Percentiles rank a stretch among this genome's conserved stretches.
Conservation (phyloP, 2,797 vertebrate genomes). For the Ptychadena robeensis region DNA sequence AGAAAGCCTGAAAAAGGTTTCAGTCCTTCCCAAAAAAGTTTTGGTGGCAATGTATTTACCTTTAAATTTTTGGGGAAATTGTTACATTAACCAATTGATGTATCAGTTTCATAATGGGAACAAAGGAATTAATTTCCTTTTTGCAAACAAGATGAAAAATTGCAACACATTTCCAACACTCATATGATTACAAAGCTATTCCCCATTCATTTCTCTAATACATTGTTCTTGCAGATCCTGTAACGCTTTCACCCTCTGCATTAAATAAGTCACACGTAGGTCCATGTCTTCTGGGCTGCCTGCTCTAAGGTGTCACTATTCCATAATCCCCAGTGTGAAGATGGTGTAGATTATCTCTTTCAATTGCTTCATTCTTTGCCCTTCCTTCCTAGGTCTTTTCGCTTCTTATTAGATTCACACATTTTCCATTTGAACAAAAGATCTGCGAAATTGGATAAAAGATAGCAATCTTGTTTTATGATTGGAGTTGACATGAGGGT, state of each 20-base stretch:
- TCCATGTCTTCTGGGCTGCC: slow-evolving; percentile 13
- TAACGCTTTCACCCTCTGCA: not conserved
- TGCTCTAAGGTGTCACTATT: slow-evolving; percentile 35
- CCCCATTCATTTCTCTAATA: not conserved
- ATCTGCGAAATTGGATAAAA: slow-evolving; percentile 48
- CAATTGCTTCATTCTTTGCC: not conserved
- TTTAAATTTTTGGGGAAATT: no score
- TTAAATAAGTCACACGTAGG: slow-evolving; percentile 16
- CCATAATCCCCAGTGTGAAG: slow-evolving; percentile 35
- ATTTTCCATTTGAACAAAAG: slow-evolving; percentile 52
- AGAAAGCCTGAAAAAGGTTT: no score
- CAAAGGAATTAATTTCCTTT: no score
- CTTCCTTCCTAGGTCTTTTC: slow-evolving; percentile 26
- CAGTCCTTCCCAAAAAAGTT: no score
- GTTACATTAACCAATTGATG: no score
- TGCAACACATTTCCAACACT: not conserved
- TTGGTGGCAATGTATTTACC: no score
- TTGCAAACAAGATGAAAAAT: not conserved
- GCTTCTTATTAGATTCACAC: slow-evolving; percentile 45
- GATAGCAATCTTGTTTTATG: slow-evolving; percentile 48
- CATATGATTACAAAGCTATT: not conserved
- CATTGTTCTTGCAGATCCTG: not conserved
- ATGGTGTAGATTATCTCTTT: slow-evolving; percentile 31
- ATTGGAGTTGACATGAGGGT: slow-evolving; percentile 37
- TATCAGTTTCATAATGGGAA: no score